Conservation (phyloP, 2,888 invertebrate genomes). For the Ectobius pallidus region DNA sequence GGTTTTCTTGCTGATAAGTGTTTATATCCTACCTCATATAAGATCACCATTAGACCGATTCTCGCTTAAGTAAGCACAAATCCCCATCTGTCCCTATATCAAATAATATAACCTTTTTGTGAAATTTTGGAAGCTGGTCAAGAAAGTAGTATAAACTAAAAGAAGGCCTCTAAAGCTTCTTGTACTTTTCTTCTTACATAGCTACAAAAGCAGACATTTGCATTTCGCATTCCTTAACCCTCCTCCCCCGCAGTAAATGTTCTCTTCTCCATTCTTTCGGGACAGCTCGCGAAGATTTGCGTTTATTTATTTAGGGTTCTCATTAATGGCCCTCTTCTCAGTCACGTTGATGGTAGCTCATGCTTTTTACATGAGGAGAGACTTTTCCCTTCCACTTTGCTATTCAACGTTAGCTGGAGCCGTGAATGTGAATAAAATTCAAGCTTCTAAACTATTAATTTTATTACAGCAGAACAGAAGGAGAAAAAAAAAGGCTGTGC, state of each 20-base stretch:
- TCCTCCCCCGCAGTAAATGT: constrained; percentile 25
- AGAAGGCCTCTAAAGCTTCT: too few relatives aligned
- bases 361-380: constrained; percentile 38
- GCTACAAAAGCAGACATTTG: too few relatives aligned
- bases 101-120: too few relatives aligned
- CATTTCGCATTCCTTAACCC: constrained; percentile 2
- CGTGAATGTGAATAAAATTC: constrained; percentile 30
- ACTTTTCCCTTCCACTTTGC: background rate
- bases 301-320: constrained; percentile 39
- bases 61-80: too few relatives aligned
- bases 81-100: too few relatives aligned
- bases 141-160: too few relatives aligned
- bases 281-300: constrained; percentile 26
- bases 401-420: background rate
- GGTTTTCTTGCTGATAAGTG: too few relatives aligned
- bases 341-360: constrained; percentile 38
- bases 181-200: too few relatives aligned
- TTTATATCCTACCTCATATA: too few relatives aligned
- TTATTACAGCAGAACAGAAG: constrained; percentile 19
- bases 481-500: background rate
- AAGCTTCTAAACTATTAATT: constrained; percentile 33
- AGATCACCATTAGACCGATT: too few relatives aligned
- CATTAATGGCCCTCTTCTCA: constrained; percentile 28
- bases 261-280: background rate
- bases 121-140: too few relatives aligned